phyloP scores from a whole-genome alignment of 2,888 invertebrate genomes.

The Lycaena phlaeas region DNA sequence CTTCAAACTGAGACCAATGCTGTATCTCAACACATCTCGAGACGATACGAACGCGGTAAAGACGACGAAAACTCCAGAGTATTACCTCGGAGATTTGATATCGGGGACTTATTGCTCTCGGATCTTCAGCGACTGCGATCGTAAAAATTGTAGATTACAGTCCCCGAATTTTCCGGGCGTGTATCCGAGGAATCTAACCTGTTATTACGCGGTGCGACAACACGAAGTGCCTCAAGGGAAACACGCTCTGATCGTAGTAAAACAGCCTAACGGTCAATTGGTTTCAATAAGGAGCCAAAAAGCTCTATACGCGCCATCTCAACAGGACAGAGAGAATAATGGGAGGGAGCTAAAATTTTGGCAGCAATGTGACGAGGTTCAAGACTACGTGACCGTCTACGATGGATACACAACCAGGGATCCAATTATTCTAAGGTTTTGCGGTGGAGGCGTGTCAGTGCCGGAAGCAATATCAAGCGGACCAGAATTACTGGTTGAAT shows the following conservation, averaged over 20 bases:
- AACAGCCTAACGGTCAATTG: slow-evolving; percentile 88
- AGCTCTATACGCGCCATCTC: slow-evolving; percentile 73
- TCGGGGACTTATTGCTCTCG: slow-evolving; percentile 93
- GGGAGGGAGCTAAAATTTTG: slow-evolving; percentile 78
- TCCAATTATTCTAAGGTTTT: slow-evolving; percentile 90
- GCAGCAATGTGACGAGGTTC: slow-evolving; percentile 89
- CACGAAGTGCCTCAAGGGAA: slow-evolving; percentile 90
- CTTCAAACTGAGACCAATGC: slow-evolving; percentile 62
- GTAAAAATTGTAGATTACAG: slow-evolving; percentile 89
- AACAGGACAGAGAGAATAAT: slow-evolving; percentile 72
- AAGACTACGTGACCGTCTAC: slow-evolving; percentile 91
- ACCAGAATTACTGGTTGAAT: slow-evolving; percentile 90
- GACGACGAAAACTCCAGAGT: slow-evolving; percentile 70
- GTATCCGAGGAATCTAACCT: slow-evolving; percentile 94
- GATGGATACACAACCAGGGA: slow-evolving; percentile 91
- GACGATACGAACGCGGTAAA: slow-evolving; percentile 53
- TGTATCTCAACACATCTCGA: slow-evolving; percentile 64
- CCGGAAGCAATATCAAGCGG: slow-evolving; percentile 91
- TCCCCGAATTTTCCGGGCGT: slow-evolving; percentile 94
- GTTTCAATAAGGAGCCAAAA: slow-evolving; percentile 87
- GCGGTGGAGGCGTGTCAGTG: slow-evolving; percentile 89
- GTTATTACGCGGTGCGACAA: slow-evolving; percentile 92
- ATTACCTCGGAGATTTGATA: slow-evolving; percentile 89
- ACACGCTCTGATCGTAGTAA: slow-evolving; percentile 89
- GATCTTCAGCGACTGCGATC: slow-evolving; percentile 93